A percentile compares a stretch with the other conserved stretches of the same genome.
phyloP scores from a whole-genome alignment of 2,888 invertebrate genomes.

The Teinopalpus imperialis region DNA sequence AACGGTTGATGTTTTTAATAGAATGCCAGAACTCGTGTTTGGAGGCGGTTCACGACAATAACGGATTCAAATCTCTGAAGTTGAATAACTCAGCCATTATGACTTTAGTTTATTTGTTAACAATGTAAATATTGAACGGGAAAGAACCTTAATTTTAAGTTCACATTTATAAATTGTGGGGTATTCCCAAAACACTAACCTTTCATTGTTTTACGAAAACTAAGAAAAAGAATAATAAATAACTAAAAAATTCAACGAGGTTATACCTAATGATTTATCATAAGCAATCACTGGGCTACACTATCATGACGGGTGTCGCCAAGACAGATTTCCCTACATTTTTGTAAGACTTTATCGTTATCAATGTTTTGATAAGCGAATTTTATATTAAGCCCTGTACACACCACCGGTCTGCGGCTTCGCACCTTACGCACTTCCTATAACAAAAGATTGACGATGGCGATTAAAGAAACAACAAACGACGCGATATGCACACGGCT shows the following conservation, averaged over 20 bases:
- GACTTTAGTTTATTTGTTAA: too few relatives aligned
- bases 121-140: too few relatives aligned
- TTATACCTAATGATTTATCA: constrained; percentile 40
- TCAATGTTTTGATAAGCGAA: constrained; percentile 42
- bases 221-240: too few relatives aligned
- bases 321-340: constrained; percentile 43
- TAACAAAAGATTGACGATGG: constrained; percentile 1
- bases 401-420: constrained; percentile 31
- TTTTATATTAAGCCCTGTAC: constrained; percentile 30
- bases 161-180: too few relatives aligned
- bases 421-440: constrained; percentile 16
- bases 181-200: too few relatives aligned
- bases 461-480: constrained; percentile 7
- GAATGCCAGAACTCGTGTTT: too few relatives aligned
- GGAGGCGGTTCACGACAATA: too few relatives aligned
- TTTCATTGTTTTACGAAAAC: too few relatives aligned
- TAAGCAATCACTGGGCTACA: constrained; percentile 31
- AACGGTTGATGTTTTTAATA: too few relatives aligned
- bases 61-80: too few relatives aligned
- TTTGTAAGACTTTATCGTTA: constrained; percentile 36
- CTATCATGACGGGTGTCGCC: constrained; percentile 46
- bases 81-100: too few relatives aligned
- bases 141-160: too few relatives aligned
- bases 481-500: background rate
- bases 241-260: constrained; percentile 40